Percentiles rank a stretch among this genome's conserved stretches.
Conservation (phyloP, 2,888 invertebrate genomes). For the Venusia cambrica region DNA sequence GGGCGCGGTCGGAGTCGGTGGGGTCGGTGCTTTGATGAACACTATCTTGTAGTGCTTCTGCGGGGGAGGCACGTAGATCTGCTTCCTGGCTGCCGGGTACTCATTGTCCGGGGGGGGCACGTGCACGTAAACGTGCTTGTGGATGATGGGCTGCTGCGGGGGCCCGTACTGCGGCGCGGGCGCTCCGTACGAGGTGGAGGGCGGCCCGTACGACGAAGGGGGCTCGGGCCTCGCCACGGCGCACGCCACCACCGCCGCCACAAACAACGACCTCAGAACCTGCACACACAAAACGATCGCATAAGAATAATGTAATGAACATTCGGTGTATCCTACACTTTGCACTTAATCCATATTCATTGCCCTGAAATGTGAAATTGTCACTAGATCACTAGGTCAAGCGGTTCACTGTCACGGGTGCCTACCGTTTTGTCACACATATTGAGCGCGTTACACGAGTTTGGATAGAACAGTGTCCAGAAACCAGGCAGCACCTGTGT, state of each 20-base stretch:
- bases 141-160: constrained; percentile 88
- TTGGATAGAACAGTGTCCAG: constrained; percentile 71
- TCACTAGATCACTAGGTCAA: constrained; percentile 53
- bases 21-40: constrained; percentile 88
- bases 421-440: constrained; percentile 77
- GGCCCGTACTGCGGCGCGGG: constrained; percentile 86
- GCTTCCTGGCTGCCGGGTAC: constrained; percentile 83
- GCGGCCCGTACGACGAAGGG: constrained; percentile 81
- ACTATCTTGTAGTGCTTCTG: constrained; percentile 93
- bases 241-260: constrained; percentile 65
- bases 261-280: constrained; percentile 68
- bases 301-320: constrained; percentile 12
- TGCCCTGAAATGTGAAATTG: constrained; percentile 25
- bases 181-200: constrained; percentile 68
- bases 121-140: constrained; percentile 95
- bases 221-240: constrained; percentile 79
- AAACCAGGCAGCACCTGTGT: constrained; percentile 67
- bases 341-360: constrained; percentile 28
- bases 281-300: constrained; percentile 54
- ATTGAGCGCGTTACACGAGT: constrained; percentile 59
- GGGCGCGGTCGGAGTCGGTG: constrained; percentile 83
- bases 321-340: constrained; percentile 12
- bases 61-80: constrained; percentile 78
- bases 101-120: constrained; percentile 94
- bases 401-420: constrained; percentile 38